Conservation (phyloP, 2,888 invertebrate genomes). For the Cyclophora albipunctata region DNA sequence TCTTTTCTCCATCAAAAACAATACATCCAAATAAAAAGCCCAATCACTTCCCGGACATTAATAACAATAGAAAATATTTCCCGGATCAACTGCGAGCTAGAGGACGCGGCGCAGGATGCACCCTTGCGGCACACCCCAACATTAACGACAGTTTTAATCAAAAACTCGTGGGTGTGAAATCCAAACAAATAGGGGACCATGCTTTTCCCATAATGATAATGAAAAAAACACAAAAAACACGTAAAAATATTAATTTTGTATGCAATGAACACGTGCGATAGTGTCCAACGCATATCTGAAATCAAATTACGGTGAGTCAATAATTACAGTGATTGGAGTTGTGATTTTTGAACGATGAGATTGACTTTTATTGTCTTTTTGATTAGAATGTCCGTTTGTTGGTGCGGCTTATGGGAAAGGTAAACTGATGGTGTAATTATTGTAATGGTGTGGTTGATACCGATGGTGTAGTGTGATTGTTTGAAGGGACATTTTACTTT, state of each 20-base stretch:
- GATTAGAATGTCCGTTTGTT: slow-evolving; percentile 26
- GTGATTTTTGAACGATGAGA: slow-evolving; percentile 37
- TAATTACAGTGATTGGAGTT: slow-evolving; percentile 47
- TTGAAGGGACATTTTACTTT: no score
- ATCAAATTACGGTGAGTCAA: slow-evolving; percentile 51
- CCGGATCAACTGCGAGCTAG: slow-evolving; percentile 29
- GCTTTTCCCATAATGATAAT: slow-evolving; percentile 72
- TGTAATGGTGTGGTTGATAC: no score
- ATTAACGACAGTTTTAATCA: slow-evolving; percentile 66
- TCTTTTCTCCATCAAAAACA: no score
- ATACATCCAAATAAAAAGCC: neutral
- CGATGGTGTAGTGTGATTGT: no score
- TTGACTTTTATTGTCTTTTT: slow-evolving; percentile 44
- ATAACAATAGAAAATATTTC: slow-evolving; percentile 16
- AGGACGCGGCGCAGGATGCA: slow-evolving; percentile 51
- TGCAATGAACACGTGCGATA: slow-evolving; percentile 43
- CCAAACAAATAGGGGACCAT: slow-evolving; percentile 62
- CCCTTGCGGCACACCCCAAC: slow-evolving; percentile 62
- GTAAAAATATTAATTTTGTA: slow-evolving; percentile 48
- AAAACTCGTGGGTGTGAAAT: slow-evolving; percentile 69
- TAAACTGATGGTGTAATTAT: neutral
- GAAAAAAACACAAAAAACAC: slow-evolving; percentile 52
- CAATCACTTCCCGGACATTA: slow-evolving; percentile 12
- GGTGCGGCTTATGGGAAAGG: slow-evolving; percentile 2
- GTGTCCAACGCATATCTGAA: slow-evolving; percentile 53